phyloP scores from a whole-genome alignment of 2,797 vertebrate species.

The Myotis myotis region DNA sequence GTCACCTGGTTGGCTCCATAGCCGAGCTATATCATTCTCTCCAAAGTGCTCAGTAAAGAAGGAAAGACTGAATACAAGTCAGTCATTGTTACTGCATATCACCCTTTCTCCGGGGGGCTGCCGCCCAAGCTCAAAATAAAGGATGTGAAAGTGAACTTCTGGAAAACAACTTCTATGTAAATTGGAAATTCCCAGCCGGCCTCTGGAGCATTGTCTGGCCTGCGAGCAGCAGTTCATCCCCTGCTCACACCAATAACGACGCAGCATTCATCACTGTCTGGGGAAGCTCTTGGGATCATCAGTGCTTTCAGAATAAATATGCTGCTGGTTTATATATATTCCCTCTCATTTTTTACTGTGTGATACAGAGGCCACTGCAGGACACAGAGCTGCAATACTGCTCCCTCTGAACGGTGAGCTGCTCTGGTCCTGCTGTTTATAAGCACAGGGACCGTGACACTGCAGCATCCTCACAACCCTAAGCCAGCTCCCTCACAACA shows the following conservation, averaged over 20 bases:
- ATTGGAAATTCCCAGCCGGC: constrained; percentile 38
- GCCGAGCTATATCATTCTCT: background rate
- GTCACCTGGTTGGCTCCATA: background rate
- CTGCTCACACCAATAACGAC: background rate
- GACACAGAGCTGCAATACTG: accelerated
- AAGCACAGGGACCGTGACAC: background rate
- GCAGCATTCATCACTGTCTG: background rate
- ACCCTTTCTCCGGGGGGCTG: background rate
- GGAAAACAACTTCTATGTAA: constrained; percentile 38
- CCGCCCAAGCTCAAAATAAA: constrained; percentile 1
- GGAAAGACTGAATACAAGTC: background rate
- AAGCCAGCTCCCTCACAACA: background rate
- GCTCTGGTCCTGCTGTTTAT: background rate
- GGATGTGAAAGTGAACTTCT: constrained; percentile 27
- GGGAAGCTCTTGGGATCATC: background rate
- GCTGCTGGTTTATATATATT: background rate
- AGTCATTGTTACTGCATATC: background rate
- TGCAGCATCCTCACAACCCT: background rate
- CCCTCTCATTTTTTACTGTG: background rate
- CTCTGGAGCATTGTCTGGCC: background rate
- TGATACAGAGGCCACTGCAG: background rate
- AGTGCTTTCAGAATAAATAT: background rate
- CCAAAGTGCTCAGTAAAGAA: background rate
- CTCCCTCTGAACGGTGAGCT: accelerated
- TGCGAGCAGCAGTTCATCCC: background rate